phyloP scores from a whole-genome alignment of 1,140 invertebrate species.

The Tyrophagus putrescentiae region DNA sequence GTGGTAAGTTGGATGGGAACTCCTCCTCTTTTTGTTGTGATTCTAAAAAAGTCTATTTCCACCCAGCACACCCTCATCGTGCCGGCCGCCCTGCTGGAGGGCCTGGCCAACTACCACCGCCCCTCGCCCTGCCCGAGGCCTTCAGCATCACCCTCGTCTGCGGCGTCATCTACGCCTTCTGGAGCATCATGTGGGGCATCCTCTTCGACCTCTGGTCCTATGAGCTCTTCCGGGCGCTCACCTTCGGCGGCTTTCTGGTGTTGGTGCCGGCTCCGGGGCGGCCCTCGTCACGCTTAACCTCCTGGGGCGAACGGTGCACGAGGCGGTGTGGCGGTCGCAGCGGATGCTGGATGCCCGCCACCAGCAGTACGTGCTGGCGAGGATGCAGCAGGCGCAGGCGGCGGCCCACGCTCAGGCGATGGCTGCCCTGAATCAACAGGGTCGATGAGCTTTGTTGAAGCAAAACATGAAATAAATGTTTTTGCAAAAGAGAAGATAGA shows the following conservation, averaged over 20 bases:
- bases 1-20: background rate
- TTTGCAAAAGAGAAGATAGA: no score
- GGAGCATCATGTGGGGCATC: background rate
- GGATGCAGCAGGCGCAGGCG: no score
- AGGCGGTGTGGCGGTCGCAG: background rate
- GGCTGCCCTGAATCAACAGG: no score
- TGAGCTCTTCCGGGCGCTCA: background rate
- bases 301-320: conserved; percentile 1
- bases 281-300: background rate
- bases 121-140: background rate
- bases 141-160: background rate
- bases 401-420: no score
- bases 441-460: no score
- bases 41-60: background rate
- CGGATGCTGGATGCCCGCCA: no score
- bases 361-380: no score
- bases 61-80: conserved; percentile 40
- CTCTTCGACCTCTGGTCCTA: background rate
- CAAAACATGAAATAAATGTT: no score
- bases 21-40: background rate
- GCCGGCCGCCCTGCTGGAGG: conserved; percentile 41
- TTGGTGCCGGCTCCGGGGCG: background rate
- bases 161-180: background rate
- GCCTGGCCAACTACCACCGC: background rate
- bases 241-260: background rate